Conservation (phyloP, 2,113 vertebrate genomes). For the Steatornis caripensis region DNA sequence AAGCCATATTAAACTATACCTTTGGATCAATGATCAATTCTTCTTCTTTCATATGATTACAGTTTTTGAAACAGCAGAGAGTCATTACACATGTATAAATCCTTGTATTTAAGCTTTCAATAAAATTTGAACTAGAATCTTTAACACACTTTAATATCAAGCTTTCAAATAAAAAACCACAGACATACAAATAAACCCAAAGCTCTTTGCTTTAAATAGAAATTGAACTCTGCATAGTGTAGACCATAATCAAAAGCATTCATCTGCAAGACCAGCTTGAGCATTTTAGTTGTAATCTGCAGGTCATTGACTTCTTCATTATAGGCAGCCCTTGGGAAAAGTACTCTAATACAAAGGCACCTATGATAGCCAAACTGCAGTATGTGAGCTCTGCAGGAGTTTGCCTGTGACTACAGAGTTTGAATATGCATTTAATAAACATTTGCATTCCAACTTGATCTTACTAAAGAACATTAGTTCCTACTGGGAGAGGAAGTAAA, state of each 20-base stretch:
- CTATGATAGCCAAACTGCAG: background rate
- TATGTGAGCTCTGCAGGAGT: background rate
- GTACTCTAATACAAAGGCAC: conserved; percentile 29
- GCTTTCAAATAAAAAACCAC: background rate
- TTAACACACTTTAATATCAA: background rate
- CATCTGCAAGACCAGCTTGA: conserved; percentile 49
- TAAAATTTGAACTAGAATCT: background rate
- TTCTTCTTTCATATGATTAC: background rate
- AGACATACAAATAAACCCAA: background rate
- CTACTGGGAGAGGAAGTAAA: background rate
- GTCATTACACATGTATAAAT: background rate
- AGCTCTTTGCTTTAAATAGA: conserved; percentile 27
- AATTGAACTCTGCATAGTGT: conserved; percentile 29
- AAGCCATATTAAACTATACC: background rate
- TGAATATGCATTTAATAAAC: conserved; percentile 44
- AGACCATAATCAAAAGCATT: conserved; percentile 49
- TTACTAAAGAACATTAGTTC: conserved; percentile 18
- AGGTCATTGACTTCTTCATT: conserved; percentile 59
- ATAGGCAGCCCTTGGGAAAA: conserved; percentile 34
- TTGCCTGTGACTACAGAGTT: background rate
- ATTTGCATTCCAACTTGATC: conserved; percentile 10
- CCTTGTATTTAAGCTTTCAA: background rate
- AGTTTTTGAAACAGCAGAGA: background rate
- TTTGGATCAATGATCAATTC: background rate
- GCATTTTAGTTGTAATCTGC: conserved; percentile 49